phyloP scores from a whole-genome alignment of 1,140 invertebrate genomes.

The Polypedilum pembai region DNA sequence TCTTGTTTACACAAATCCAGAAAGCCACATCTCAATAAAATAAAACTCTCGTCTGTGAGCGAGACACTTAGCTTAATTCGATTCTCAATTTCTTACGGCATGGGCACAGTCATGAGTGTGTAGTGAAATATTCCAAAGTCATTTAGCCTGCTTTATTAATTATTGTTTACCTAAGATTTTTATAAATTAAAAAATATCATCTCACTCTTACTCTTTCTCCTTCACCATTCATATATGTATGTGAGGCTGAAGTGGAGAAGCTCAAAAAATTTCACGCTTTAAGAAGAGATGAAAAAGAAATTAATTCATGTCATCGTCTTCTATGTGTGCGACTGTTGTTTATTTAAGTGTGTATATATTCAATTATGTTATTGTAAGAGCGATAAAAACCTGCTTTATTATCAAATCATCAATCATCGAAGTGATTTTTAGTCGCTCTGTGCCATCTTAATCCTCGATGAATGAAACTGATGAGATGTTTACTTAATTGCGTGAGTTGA shows the following conservation, averaged over 20 bases:
- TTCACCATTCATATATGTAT: no score
- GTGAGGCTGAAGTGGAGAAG: background rate
- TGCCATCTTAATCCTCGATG: constrained; percentile 9
- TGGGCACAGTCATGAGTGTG: background rate
- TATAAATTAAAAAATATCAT: constrained; percentile 27
- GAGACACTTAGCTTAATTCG: background rate
- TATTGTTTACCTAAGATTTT: constrained; percentile 23
- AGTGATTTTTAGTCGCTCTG: background rate
- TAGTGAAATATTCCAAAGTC: constrained; percentile 16
- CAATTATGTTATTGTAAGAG: constrained; percentile 26
- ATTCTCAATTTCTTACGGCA: background rate
- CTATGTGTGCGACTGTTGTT: background rate
- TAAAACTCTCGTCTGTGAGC: background rate
- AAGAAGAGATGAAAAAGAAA: background rate
- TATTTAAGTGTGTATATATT: background rate
- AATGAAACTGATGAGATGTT: constrained; percentile 24
- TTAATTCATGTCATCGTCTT: constrained; percentile 21
- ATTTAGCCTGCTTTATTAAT: constrained; percentile 22
- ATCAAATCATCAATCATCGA: constrained; percentile 22
- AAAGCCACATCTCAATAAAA: background rate
- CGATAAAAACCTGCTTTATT: constrained; percentile 26
- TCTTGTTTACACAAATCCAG: background rate
- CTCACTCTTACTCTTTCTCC: no score
- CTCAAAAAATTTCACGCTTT: constrained; percentile 1
- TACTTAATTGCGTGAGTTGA: constrained; percentile 25